Base-by-base conservation (phyloP, 2,113 vertebrate genomes). In the Peromyscus maniculatus region DNA sequence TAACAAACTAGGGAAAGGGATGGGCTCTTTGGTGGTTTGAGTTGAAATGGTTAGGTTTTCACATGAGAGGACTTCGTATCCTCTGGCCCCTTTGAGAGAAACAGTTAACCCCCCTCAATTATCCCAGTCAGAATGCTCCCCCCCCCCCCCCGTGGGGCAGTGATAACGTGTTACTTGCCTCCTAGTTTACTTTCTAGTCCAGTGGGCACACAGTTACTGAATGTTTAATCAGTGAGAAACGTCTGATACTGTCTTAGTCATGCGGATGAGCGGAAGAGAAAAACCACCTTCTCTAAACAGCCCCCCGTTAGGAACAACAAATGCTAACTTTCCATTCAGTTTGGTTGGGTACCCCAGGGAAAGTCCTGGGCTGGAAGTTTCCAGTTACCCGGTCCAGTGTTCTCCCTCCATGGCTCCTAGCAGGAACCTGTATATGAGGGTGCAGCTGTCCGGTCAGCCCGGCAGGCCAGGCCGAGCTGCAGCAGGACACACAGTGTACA, bases 401-500 rank as follows among this genome's bases (percentile, higher is more conserved):
- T 15, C 52, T 62, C 11, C 26, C 59, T 55, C n/a, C 49, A 15
- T 46, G 33, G 19, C 16, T 64, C 84, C 36, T 46, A 28, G 66
- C 66, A 72, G 71, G 77, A 28, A 15, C 22, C 71, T 62, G 71
- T 17, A 5, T 71, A 5, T 55, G n/a, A 77, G 80, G 33, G 11
- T n/a, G 9, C 5, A 79, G 71, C 16, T 2, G 15, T 6, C 19
- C 36, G 69, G 66, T 31, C 0, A 2, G 17, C 10, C 13, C 15
- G 0, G 22, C 15, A 22, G 21, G 66, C 17, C 2, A 11, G 13
- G 31, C 86, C 33, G 24, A 5, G 11, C 13, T 17, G n/a, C 72
- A 33, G 0, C 52, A 5, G 19, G n/a, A 36, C 22, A 21, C 16
- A 3, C 6, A 59, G 26, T 1, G 5, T 28, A 2, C 8, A 9